Base-by-base conservation (phyloP, 92 coral and sea anemone genomes). In the Isaurus tuberculatus region DNA sequence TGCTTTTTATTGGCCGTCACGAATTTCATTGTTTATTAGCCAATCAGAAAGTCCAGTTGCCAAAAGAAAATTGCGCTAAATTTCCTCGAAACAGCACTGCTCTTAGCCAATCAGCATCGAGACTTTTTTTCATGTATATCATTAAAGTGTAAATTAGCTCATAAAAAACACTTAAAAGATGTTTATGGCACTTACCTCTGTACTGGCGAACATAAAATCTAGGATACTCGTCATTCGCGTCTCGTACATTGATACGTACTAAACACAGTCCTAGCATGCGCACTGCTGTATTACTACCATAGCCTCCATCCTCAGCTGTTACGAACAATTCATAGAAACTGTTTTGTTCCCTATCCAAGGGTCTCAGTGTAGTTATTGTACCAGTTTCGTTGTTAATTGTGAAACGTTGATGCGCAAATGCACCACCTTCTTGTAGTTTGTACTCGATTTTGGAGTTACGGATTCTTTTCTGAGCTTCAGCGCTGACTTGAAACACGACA, bases 171-270 rank as follows among this genome's bases (percentile, higher is more conserved):
- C 7, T 40, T 7, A 40, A 40, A 7, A 40, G n/a, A n/a, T n/a
- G 46, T 40, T 1, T 40, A 40, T 13, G 11, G 46, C 28, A 53
- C 67, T 36, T 40, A 58, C 82, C 94, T 65, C 46, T 75, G 70
- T 94, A 94, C n/a, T 64, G 83, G 32, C 70, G 82, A n/a, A 86
- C 61, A 8, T 63, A 77, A 53, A 95, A 95, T 19, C 25, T 26
- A 0, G 98, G 98, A 66, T 90, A 95, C 44, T 91, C 88, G 33
- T 95, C 98, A 71, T 95, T 95, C 8, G 67, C 84, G 49, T 95
- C 98, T 31, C 71, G 66, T 3, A 95, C 87, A 40, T 63, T 68
- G 2, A 95, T 78, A 0, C 42, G 72, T 22, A 95, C 25, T 22
- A 75, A 74, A 83, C 98, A 94, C 74, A 90, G 86, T 33, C 89